A percentile compares a stretch with the other conserved stretches of the same genome.
These are phyloP conservation scores for Menidia menidia DNA, from an alignment of 2,797 vertebrate species.

Conservation along the genomic window DNA sequence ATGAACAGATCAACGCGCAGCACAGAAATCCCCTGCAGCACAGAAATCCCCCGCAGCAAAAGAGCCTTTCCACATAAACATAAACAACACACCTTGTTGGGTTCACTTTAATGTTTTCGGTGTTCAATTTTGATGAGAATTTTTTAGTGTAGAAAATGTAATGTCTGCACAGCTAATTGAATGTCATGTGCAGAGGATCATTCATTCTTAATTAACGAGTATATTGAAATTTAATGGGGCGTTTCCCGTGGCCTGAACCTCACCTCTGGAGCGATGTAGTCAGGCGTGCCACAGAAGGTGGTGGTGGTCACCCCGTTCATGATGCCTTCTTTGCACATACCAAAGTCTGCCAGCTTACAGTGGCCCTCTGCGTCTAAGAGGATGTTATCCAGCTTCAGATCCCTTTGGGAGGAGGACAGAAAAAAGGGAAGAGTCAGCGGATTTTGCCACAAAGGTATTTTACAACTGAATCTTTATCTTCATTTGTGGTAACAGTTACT, in stretches of 20 bases:
- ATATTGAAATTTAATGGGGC: no score
- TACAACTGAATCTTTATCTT: no score
- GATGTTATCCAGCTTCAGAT: constrained; percentile 99
- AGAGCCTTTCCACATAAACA: not conserved
- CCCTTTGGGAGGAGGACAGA: constrained; percentile 77
- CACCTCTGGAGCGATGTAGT: constrained; percentile 98
- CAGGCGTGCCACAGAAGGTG: constrained; percentile 97
- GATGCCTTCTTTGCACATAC: constrained; percentile 99
- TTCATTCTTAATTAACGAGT: no score
- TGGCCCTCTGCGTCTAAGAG: constrained; percentile 97
- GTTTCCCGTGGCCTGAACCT: not conserved
- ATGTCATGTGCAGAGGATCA: no score
- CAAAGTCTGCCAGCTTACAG: constrained; percentile 98
- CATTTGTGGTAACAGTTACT: no score
- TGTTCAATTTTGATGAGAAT: no score
- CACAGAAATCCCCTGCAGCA: not conserved
- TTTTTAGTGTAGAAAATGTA: not conserved
- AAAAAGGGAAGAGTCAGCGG: constrained; percentile 11
- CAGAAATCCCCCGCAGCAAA: not conserved
- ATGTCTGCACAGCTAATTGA: not conserved
- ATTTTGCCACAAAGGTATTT: constrained; percentile 15
- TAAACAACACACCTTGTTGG: not conserved
- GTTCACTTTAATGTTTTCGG: not conserved
- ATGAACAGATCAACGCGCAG: not conserved
- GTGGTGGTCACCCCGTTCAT: constrained; percentile 96